phyloP scores from a whole-genome alignment of 2,888 invertebrate species.

The Mythimna albipuncta region DNA sequence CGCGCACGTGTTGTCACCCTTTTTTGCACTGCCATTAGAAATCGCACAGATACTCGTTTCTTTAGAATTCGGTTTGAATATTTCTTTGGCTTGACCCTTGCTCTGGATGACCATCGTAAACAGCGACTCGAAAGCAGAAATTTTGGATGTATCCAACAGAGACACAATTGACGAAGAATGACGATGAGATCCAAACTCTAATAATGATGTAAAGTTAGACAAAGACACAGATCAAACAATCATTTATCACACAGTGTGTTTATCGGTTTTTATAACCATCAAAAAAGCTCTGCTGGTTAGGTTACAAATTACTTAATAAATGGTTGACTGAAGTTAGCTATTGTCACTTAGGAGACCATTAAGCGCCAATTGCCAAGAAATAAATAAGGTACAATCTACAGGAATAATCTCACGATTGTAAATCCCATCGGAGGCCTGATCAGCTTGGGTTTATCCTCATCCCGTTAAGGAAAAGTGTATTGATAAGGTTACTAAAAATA shows the following conservation, averaged over 20 bases:
- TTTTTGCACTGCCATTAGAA: too few relatives aligned
- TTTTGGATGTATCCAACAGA: background rate
- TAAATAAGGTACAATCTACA: background rate
- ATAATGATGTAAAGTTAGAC: too few relatives aligned
- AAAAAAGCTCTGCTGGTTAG: background rate
- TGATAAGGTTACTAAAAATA: slow-evolving; percentile 2
- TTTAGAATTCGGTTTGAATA: too few relatives aligned
- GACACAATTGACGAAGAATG: background rate
- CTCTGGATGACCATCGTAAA: background rate
- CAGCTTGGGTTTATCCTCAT: slow-evolving; percentile 17
- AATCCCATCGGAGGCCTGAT: slow-evolving; percentile 1
- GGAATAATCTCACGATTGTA: background rate
- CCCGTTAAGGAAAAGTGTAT: background rate
- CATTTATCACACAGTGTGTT: background rate
- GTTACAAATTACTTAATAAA: background rate
- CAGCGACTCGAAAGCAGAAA: background rate
- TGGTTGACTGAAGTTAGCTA: background rate
- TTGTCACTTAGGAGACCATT: background rate
- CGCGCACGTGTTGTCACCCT: too few relatives aligned
- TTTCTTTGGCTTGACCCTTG: too few relatives aligned
- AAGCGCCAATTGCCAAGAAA: background rate
- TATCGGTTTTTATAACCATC: background rate
- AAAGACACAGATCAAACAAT: background rate
- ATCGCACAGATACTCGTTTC: too few relatives aligned
- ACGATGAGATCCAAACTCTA: background rate